A percentile compares a stretch with the other conserved stretches of the same genome.
These are phyloP conservation scores for Oscheius myriophilus DNA, from an alignment of 2,888 invertebrate genomes.

Conservation along the genomic window DNA sequence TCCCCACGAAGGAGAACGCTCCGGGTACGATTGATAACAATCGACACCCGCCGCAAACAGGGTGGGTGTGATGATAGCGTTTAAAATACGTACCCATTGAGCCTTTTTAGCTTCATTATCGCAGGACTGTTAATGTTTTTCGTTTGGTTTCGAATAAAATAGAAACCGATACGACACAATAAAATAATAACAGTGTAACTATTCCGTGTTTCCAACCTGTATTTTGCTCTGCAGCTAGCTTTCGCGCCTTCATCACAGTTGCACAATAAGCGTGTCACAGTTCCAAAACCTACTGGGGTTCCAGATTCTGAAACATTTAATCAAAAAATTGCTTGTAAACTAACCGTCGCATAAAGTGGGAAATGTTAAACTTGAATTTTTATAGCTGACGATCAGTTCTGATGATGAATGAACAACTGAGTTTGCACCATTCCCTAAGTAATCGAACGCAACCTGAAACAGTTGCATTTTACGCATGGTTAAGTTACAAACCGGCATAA, in stretches of 20 bases:
- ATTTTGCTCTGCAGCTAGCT: constrained; percentile 35
- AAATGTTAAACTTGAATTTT: constrained; percentile 24
- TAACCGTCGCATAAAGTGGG: constrained; percentile 32
- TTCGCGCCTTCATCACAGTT: constrained; percentile 47
- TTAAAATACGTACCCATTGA: too few relatives aligned
- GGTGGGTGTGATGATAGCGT: too few relatives aligned
- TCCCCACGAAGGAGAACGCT: constrained; percentile 19
- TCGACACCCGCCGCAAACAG: too few relatives aligned
- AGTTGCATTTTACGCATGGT: too few relatives aligned
- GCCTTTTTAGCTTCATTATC: too few relatives aligned
- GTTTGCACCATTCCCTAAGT: constrained; percentile 4
- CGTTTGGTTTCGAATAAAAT: too few relatives aligned
- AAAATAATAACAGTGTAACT: background rate
- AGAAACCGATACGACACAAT: background rate
- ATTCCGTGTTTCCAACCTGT: constrained; percentile 1
- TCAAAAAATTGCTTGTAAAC: constrained; percentile 15
- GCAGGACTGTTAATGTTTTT: too few relatives aligned
- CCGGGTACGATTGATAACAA: background rate
- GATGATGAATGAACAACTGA: background rate
- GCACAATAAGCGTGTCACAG: constrained; percentile 27
- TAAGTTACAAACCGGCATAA: constrained; percentile 10
- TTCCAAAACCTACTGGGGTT: background rate
- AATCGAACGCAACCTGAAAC: constrained; percentile 15
- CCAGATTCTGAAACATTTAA: constrained; percentile 12
- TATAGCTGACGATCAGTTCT: background rate